Conservation (phyloP, 2,797 vertebrate species). For the Scyliorhinus canicula region DNA sequence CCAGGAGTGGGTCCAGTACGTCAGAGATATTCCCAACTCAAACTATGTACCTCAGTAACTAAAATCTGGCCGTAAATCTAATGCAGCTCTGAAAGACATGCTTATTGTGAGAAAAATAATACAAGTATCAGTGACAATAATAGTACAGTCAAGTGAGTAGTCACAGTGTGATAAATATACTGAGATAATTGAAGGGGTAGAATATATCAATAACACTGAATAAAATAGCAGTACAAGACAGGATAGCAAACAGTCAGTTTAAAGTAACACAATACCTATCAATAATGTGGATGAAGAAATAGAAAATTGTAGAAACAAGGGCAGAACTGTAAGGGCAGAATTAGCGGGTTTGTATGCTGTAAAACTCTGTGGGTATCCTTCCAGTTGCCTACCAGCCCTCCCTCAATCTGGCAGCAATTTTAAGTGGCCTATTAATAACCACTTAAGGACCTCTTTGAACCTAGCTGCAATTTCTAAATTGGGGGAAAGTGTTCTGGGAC, state of each 20-base stretch:
- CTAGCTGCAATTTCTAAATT: no score
- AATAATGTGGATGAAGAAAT: neutral
- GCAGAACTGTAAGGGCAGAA: no score
- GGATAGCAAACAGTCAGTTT: neutral
- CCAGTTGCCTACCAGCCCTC: no score
- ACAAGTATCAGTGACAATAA: neutral
- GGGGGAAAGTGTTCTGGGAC: no score
- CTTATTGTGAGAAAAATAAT: neutral
- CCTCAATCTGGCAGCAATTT: no score
- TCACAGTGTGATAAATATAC: neutral
- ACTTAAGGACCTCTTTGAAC: no score
- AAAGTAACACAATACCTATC: neutral
- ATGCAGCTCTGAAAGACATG: neutral
- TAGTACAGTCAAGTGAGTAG: neutral
- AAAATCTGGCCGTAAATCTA: neutral
- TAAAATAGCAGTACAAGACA: neutral
- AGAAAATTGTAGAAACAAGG: neutral
- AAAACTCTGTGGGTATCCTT: no score
- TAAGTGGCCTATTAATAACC: no score
- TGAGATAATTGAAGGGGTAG: neutral
- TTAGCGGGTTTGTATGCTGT: no score
- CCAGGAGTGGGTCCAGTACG: no score
- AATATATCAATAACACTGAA: conserved; percentile 11
- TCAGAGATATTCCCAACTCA: no score
- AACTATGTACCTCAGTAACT: no score